Evolutionary conservation across 2,888 invertebrate genomes (phyloP).

Genomic region (Dione juno): DNA sequence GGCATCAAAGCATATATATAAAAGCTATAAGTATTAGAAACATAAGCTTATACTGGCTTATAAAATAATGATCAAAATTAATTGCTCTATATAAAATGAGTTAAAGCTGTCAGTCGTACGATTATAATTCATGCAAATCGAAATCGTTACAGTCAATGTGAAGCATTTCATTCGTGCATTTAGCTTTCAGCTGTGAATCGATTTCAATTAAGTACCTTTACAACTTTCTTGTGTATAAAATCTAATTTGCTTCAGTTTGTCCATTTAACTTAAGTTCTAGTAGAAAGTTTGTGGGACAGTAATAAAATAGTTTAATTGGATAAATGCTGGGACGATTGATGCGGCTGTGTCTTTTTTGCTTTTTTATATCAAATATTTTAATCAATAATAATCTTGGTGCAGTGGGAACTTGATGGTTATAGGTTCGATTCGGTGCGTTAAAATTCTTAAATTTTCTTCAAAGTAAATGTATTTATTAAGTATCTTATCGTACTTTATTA

Average conservation of each 20-base stretch:
- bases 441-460: too few species aligned
- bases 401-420: too few species aligned
- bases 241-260: conserved; percentile 9
- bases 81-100: conserved; percentile 5
- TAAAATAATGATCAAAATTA: not conserved
- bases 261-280: not conserved
- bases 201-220: conserved; percentile 8
- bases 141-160: conserved; percentile 23
- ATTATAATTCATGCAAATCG: conserved; percentile 18
- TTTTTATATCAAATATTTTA: not conserved
- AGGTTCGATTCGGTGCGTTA: too few species aligned
- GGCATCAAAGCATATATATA: not conserved
- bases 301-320: conserved; percentile 17
- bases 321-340: not conserved
- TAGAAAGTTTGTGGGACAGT: not conserved
- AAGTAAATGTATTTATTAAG: too few species aligned
- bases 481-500: too few species aligned
- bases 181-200: conserved; percentile 4
- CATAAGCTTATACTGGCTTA: not conserved
- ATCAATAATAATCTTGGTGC: too few species aligned
- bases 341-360: not conserved
- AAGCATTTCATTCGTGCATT: not conserved
- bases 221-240: conserved; percentile 12
- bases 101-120: conserved; percentile 12
- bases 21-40: not conserved